Evolutionary conservation across 2,888 invertebrate species (phyloP), one percentile per base, ranked within the genome.

Genomic region (Pristionchus arcanus): DNA sequence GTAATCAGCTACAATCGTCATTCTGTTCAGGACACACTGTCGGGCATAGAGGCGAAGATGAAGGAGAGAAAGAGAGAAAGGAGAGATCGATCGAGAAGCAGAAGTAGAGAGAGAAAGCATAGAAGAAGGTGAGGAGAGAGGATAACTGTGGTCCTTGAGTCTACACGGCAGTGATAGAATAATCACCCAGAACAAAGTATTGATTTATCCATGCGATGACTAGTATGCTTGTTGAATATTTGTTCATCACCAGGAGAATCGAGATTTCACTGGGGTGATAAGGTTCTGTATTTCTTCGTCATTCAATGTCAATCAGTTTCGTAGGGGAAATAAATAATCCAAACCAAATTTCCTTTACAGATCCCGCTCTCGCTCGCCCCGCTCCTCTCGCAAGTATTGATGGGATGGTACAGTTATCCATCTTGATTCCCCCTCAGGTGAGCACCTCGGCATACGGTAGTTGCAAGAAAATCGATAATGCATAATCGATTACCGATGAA

Each of bases 1-100:
- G n/a, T n/a, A n/a, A n/a, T 53, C 11, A 31, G 37, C 34, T 34
- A 37, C 49, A 25, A 53, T 83, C 25, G 3, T 28, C 13, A 28
- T 28, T 66, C 68, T 3, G 2, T 92, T 59, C 98, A 98, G 96
- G 99, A 99, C 95, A 99, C 99, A 1, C 96, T 99, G 71, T 97
- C 98, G 95, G 98, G 98, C 86, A 98, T 99, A 25, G 99, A 99
- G 96, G 97, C 98, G 66, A 99, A 99, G 96, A 98, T 98, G 93
- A 98, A 90, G 66, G 68, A 83, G 77, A 49, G 87, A 49, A 53
- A 88, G 90, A 59, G 66, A 16, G 90, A 85, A 31, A 87, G 74
- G 31, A 77, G 83, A 55, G 81, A 89, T 77, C 68, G 83, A 77
- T 90, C 91, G 84, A 90, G 92, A 71, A 91, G 91, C 28, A 84